Conservation (phyloP, 2,888 invertebrate genomes). For the Tetanocera ferruginea region DNA sequence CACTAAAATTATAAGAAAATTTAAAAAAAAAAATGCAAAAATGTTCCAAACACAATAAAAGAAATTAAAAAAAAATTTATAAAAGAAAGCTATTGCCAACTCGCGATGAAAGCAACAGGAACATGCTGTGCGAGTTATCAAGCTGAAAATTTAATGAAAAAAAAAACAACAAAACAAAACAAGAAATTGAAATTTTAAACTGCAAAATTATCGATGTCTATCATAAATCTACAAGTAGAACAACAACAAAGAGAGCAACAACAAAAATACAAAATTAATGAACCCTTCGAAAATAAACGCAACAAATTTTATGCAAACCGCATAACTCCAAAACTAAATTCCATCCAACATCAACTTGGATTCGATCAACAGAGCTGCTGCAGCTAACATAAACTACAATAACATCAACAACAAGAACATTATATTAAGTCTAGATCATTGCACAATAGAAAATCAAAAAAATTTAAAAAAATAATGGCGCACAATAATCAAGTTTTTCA, state of each 20-base stretch:
- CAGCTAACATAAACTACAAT: background rate
- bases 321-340: slow-evolving; percentile 6
- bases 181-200: slow-evolving; percentile 11
- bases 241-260: slow-evolving; percentile 18
- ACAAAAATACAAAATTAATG: slow-evolving; percentile 23
- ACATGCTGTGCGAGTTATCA: background rate
- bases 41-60: background rate
- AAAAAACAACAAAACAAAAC: background rate
- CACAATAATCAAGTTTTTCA: slow-evolving; percentile 29
- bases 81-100: background rate
- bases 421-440: background rate
- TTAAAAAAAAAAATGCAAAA: background rate
- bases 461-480: slow-evolving; percentile 12
- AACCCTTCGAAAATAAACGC: slow-evolving; percentile 2
- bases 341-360: slow-evolving; percentile 36
- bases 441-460: background rate
- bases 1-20: background rate
- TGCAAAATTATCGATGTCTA: slow-evolving; percentile 52
- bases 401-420: background rate
- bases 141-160: background rate
- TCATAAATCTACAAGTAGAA: slow-evolving; percentile 36
- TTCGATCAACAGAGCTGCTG: slow-evolving; percentile 49
- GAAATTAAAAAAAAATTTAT: background rate
- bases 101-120: background rate
- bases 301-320: background rate